These are phyloP conservation scores for Cynaeus angustus DNA, from an alignment of 2,888 invertebrate genomes.

Conservation along the genomic window DNA sequence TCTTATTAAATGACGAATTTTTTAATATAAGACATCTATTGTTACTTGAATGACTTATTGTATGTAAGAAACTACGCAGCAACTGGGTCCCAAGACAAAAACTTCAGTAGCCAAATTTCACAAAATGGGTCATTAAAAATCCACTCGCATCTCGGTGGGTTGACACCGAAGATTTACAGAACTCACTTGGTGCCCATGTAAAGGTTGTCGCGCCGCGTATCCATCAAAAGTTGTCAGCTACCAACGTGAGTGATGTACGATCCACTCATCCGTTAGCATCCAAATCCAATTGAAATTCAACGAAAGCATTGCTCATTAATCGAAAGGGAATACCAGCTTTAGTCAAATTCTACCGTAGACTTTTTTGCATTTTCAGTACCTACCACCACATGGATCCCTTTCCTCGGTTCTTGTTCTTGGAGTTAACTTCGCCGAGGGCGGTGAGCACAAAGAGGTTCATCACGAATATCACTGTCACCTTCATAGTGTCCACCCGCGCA, in stretches of 20 bases:
- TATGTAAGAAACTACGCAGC: not conserved
- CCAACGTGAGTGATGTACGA: slow-evolving; percentile 60
- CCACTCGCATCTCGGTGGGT: slow-evolving; percentile 58
- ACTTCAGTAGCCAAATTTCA: slow-evolving; percentile 36
- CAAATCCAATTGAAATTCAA: slow-evolving; percentile 39
- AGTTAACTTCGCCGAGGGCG: slow-evolving; percentile 62
- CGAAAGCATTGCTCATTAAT: slow-evolving; percentile 33
- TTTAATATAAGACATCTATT: too few relatives aligned
- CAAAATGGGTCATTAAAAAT: slow-evolving; percentile 57
- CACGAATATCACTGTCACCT: slow-evolving; percentile 63
- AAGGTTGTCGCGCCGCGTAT: slow-evolving; percentile 60
- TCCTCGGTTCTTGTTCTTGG: slow-evolving; percentile 79
- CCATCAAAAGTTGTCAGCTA: slow-evolving; percentile 65
- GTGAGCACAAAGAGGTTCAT: slow-evolving; percentile 60
- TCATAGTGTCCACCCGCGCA: slow-evolving; percentile 64
- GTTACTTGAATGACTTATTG: not conserved
- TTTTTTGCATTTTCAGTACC: slow-evolving; percentile 66
- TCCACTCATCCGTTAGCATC: slow-evolving; percentile 28
- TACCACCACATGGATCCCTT: slow-evolving; percentile 96
- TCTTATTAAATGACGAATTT: too few relatives aligned
- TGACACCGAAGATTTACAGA: slow-evolving; percentile 64
- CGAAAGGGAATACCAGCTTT: not conserved
- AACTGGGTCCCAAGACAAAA: not conserved
- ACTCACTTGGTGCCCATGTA: slow-evolving; percentile 62
- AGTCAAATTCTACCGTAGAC: not conserved